phyloP scores from a whole-genome alignment of 2,797 vertebrate genomes.

The Crypturellus tataupa region DNA sequence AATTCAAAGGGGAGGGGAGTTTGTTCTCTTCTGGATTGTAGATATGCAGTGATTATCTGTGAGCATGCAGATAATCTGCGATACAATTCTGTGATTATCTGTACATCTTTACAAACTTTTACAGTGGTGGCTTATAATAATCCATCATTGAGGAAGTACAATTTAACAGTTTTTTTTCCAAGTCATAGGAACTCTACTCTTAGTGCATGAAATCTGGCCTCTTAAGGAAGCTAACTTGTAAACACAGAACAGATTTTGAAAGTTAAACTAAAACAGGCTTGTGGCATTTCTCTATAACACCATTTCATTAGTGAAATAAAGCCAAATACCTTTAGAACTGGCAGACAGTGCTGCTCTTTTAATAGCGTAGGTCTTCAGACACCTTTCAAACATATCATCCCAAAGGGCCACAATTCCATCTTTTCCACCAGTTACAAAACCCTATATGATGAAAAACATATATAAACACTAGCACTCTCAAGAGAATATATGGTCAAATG shows the following conservation, averaged over 20 bases:
- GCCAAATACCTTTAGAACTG: constrained; percentile 91
- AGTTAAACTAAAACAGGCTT: not conserved
- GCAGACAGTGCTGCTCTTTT: constrained; percentile 92
- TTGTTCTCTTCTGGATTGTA: not conserved
- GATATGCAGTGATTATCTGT: not conserved
- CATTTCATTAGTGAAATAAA: not conserved
- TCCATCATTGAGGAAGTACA: not conserved
- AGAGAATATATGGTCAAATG: not conserved
- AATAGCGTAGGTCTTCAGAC: constrained; percentile 96
- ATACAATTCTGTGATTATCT: not conserved
- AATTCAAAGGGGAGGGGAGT: not conserved
- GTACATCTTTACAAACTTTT: not conserved
- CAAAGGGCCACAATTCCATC: constrained; percentile 96
- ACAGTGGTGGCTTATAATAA: not conserved
- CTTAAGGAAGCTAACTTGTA: not conserved
- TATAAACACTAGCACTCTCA: not conserved
- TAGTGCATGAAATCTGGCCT: not conserved
- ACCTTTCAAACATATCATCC: constrained; percentile 98
- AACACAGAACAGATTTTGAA: not conserved
- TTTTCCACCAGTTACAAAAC: constrained; percentile 95
- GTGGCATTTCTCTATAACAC: not conserved
- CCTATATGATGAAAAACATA: constrained; percentile 79
- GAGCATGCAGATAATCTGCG: not conserved
- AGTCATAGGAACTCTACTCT: not conserved
- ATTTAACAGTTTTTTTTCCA: not conserved